Conservation (phyloP, 1,140 invertebrate species). For the Fopius arisanus region DNA sequence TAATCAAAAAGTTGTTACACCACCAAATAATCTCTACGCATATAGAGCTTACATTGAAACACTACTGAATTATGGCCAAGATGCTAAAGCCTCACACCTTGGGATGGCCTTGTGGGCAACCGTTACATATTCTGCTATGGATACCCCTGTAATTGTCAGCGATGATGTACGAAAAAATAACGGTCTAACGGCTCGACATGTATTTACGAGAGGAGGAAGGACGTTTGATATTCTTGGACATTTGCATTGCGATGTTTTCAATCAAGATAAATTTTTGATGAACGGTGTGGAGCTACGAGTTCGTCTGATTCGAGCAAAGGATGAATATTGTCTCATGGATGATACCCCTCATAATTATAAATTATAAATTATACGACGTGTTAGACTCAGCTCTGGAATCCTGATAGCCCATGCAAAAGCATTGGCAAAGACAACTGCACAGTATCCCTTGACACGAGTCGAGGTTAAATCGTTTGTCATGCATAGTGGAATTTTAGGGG, state of each 20-base stretch:
- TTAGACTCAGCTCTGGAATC: constrained; percentile 32
- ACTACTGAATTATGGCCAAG: constrained; percentile 55
- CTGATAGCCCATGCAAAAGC: constrained; percentile 50
- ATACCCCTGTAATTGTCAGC: no score
- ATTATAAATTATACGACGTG: constrained; percentile 41
- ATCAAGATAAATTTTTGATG: constrained; percentile 52
- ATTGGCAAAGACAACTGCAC: constrained; percentile 48
- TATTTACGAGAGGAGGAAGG: constrained; percentile 8
- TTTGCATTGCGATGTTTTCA: constrained; percentile 45
- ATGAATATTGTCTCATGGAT: constrained; percentile 50
- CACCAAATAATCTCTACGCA: constrained; percentile 57
- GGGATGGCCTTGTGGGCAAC: neutral
- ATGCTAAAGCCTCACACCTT: constrained; percentile 33
- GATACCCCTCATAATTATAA: constrained; percentile 22
- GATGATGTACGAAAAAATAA: no score
- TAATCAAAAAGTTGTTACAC: constrained; percentile 60
- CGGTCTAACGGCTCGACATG: no score
- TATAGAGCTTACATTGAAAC: constrained; percentile 62
- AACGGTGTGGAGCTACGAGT: constrained; percentile 54
- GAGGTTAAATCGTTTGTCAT: neutral
- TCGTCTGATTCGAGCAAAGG: constrained; percentile 46
- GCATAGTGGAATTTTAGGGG: neutral
- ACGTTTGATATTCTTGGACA: constrained; percentile 26
- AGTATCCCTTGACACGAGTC: constrained; percentile 51
- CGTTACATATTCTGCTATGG: no score